Evolutionary conservation across 2,797 vertebrate genomes (phyloP).

Genomic region (Borostomias antarcticus): DNA sequence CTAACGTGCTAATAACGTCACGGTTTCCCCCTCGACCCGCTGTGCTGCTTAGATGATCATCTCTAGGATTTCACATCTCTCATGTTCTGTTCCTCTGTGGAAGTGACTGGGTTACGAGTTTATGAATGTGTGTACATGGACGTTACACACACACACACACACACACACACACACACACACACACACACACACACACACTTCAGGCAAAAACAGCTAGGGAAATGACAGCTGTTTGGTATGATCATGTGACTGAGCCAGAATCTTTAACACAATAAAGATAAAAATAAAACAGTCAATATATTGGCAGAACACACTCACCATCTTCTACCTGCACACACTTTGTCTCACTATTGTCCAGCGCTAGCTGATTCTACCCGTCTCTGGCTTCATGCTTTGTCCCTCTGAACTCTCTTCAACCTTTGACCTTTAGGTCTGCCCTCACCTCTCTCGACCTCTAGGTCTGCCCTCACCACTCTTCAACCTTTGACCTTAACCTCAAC

Average conservation of each 20-base stretch:
- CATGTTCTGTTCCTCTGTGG: neutral
- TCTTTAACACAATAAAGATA: too few relatives aligned
- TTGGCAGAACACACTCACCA: neutral
- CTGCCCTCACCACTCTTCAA: neutral
- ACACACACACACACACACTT: neutral
- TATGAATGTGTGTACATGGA: neutral
- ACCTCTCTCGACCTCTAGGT: conserved; percentile 15
- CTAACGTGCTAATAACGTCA: neutral
- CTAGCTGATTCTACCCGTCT: conserved; percentile 52
- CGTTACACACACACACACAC: neutral
- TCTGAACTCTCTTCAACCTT: conserved; percentile 36
- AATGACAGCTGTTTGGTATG: neutral
- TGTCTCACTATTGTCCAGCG: conserved; percentile 34
- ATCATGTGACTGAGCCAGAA: neutral
- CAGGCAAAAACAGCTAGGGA: neutral
- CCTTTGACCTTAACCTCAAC: conserved; percentile 38
- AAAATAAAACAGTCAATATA: neutral
- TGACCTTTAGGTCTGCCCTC: neutral
- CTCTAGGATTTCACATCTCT: neutral
- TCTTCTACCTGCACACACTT: neutral
- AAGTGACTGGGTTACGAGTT: neutral
- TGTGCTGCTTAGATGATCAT: neutral
- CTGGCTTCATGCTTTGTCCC: conserved; percentile 50
- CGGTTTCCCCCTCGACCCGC: neutral
- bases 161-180: neutral